These are phyloP conservation scores for Ramphastos sulfuratus DNA, from an alignment of 2,113 vertebrate genomes.

Conservation along the genomic window DNA sequence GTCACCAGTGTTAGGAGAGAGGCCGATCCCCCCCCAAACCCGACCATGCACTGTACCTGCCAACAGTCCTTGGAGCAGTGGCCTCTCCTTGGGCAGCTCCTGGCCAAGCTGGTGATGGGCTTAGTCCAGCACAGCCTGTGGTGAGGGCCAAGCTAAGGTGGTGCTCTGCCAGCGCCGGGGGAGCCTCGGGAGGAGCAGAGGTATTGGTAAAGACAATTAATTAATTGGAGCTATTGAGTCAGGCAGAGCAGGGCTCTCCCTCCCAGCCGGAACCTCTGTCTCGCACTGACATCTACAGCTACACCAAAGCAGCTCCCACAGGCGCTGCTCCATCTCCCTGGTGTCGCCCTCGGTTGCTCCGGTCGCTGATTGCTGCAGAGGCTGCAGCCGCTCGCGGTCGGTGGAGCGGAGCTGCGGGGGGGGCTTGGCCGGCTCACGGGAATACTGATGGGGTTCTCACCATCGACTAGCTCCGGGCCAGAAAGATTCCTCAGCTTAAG, in stretches of 20 bases:
- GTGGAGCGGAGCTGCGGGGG: not conserved
- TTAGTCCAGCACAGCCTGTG: not conserved
- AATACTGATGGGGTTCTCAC: not conserved
- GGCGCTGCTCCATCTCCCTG: not conserved
- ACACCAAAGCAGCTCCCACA: not conserved
- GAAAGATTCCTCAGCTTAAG: not conserved
- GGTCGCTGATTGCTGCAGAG: not conserved
- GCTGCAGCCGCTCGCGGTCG: not conserved
- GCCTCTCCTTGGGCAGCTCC: not conserved
- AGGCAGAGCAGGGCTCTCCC: not conserved
- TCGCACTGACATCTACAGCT: constrained; percentile 14
- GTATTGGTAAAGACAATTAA: not conserved
- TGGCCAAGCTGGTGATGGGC: fast-evolving
- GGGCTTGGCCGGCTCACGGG: not conserved
- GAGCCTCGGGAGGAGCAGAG: not conserved
- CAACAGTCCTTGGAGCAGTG: not conserved
- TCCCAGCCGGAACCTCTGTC: constrained; percentile 14
- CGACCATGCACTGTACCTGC: fast-evolving
- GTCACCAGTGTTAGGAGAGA: not conserved
- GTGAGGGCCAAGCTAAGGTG: fast-evolving
- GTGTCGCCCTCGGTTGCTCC: not conserved
- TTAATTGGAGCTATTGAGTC: not conserved
- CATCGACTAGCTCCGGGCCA: not conserved
- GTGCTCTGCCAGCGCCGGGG: not conserved
- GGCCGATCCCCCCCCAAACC: too few species aligned